Base-by-base conservation (phyloP, 2,888 invertebrate species). In the Nipponacmea schrenckii region DNA sequence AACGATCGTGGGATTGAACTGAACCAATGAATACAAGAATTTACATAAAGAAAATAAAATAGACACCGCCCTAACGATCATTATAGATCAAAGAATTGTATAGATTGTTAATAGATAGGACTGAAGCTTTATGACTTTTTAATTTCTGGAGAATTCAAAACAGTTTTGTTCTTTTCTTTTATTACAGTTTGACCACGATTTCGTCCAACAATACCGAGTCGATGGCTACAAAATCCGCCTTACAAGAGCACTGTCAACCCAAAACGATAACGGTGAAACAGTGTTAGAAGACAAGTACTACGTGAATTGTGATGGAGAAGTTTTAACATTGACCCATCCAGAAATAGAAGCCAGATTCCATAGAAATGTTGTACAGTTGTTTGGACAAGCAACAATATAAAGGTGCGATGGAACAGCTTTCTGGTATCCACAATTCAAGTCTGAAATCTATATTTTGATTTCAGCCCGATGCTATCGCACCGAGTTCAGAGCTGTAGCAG, bases 241-340 rank as follows among this genome's bases (percentile, higher is more conserved):
- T 27, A 66, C 74, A 20, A 70, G 73, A 31, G 73, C 75, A 3
- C 69, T 77, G 0, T 62, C 78, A 17, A 70, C 69, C 2, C 71
- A 71, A 27, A 64, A 75, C 24, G 74, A 78, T 62, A 76, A 76
- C 15, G 79, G 77, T 8, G 73, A 76, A 44, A 69, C 70, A 24
- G 71, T 71, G 45, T 64, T 78, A 24, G 64, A 69, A 8, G 79
- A 80, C 14, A 79, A 78, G 50, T 81, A 75, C 71, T 84, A 83
- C 71, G 79, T 85, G 45, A 85, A 83, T 72, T 81, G 80, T 68
- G 85, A 85, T 56, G 85, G 85, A 7, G 83, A 85, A 27, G 79
- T 79, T 0, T 74, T 84, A 26, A 66, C 67, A 39, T 69, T 84
- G 1, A 73, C 76, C 15, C 73, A 79, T 48, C 77, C 80, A 1